Conservation (phyloP, 92 coral and sea anemone genomes). For the Epizoanthus rinbou region DNA sequence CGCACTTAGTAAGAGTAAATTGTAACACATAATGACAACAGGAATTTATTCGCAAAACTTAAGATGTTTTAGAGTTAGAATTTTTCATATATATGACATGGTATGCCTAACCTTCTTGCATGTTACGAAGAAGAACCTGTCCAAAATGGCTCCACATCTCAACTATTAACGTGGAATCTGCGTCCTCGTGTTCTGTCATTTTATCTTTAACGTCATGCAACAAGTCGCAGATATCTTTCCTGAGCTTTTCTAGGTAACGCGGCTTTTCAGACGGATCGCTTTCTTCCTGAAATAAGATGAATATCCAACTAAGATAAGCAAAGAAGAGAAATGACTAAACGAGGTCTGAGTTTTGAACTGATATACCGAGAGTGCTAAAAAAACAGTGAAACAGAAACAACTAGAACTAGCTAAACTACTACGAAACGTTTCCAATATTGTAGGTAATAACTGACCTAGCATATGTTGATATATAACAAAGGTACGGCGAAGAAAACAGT, state of each 20-base stretch:
- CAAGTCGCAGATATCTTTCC: not conserved
- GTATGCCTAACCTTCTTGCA: slow-evolving; percentile 2
- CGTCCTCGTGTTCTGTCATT: not conserved
- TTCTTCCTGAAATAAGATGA: not conserved
- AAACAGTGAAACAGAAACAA: no score
- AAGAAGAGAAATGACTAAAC: no score
- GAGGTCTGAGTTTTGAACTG: no score
- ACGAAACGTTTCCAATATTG: no score
- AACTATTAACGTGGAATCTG: not conserved
- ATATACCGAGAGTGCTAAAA: no score
- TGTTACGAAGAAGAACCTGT: slow-evolving; percentile 6
- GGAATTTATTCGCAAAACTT: no score
- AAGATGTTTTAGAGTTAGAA: not conserved
- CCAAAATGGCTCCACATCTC: slow-evolving; percentile 21
- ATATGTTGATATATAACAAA: no score
- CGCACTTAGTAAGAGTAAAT: no score
- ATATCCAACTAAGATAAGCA: not conserved
- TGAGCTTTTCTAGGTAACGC: slow-evolving; percentile 4
- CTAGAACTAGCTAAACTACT: no score
- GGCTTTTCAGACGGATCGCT: not conserved
- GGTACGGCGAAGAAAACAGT: no score
- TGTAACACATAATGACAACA: no score
- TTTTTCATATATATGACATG: not conserved
- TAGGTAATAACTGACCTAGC: no score
- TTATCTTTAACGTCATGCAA: not conserved